A percentile compares a stretch with the other conserved stretches of the same genome.
These are phyloP conservation scores for Indicator indicator DNA, from an alignment of 2,113 vertebrate genomes.

Conservation along the genomic window DNA sequence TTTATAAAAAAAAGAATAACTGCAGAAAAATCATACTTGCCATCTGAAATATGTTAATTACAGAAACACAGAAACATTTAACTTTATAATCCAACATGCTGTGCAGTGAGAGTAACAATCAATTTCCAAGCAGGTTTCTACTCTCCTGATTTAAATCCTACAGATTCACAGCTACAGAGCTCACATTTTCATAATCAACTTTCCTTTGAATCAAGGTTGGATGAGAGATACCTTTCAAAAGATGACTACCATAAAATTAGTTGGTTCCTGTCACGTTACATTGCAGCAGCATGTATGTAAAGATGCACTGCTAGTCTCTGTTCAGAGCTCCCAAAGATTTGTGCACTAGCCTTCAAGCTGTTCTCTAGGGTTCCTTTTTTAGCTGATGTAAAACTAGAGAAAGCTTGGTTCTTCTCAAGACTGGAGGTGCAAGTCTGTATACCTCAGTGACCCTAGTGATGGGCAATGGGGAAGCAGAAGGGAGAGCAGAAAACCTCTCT, in stretches of 20 bases:
- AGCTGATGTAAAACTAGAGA: background rate
- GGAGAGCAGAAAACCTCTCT: background rate
- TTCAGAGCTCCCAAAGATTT: background rate
- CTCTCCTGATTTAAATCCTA: background rate
- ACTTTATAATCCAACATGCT: background rate
- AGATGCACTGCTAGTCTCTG: background rate
- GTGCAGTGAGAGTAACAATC: background rate
- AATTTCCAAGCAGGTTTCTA: background rate
- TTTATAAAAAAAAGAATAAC: background rate
- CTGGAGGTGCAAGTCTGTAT: slow-evolving; percentile 25
- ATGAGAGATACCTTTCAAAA: background rate
- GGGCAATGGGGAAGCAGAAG: background rate
- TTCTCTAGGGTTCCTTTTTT: slow-evolving; percentile 9
- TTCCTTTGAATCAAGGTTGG: background rate
- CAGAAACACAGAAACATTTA: background rate
- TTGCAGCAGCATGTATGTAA: background rate
- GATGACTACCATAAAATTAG: background rate
- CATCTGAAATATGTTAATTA: background rate
- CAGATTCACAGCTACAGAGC: background rate
- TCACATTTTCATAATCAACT: background rate
- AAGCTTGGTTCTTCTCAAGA: too few species aligned
- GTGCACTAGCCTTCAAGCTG: background rate
- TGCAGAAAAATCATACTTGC: background rate
- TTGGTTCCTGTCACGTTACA: background rate
- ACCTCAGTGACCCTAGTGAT: background rate